Evolutionary conservation across 2,797 vertebrate species (phyloP).

Genomic region (Notoglanidium macrostoma): DNA sequence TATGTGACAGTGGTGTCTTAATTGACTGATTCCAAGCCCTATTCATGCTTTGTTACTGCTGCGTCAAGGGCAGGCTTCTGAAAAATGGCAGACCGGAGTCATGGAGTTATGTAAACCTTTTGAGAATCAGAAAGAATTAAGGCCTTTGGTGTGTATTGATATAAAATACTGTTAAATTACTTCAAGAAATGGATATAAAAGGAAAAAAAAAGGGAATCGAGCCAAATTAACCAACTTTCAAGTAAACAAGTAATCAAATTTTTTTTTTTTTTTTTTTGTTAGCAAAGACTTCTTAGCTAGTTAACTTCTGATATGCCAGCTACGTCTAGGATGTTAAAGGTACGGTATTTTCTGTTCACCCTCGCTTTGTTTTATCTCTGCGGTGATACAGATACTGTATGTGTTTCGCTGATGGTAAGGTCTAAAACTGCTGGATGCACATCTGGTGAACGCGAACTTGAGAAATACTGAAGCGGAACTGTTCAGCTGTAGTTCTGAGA

Average conservation of each 20-base stretch:
- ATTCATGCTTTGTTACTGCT: constrained; percentile 10
- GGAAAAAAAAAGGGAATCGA: neutral
- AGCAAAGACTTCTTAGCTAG: neutral
- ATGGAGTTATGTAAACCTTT: neutral
- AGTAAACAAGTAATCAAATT: neutral
- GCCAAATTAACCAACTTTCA: neutral
- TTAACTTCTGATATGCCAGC: neutral
- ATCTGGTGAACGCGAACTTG: neutral
- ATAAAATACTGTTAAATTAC: neutral
- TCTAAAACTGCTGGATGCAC: neutral
- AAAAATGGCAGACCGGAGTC: neutral
- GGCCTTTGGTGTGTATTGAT: neutral
- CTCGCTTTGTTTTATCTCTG: neutral
- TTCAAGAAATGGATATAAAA: neutral
- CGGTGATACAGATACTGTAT: too few species aligned
- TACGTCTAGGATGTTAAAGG: neutral
- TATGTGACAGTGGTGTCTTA: constrained; percentile 32
- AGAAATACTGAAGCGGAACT: neutral
- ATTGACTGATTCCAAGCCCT: constrained; percentile 23
- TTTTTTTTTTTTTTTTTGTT: neutral
- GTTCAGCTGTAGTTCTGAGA: neutral
- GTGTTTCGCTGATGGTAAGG: neutral
- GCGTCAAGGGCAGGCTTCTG: neutral
- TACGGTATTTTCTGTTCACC: neutral
- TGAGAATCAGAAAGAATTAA: neutral